phyloP scores from a whole-genome alignment of 2,888 invertebrate genomes.

The Isotomurus palustris region DNA sequence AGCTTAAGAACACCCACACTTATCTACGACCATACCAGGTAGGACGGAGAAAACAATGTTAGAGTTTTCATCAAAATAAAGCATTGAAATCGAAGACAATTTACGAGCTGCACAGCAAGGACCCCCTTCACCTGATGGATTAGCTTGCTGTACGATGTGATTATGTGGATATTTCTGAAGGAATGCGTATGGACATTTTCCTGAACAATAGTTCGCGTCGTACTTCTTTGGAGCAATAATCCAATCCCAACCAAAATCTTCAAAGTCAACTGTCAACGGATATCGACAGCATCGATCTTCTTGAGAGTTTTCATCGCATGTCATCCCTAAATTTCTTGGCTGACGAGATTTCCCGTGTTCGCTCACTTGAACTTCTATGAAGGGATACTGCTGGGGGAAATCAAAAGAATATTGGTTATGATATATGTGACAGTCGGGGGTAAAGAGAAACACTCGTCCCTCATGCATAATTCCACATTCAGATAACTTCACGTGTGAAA shows the following conservation, averaged over 20 bases:
- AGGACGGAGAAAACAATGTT: slow-evolving; percentile 82
- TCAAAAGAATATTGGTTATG: slow-evolving; percentile 20
- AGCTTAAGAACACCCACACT: slow-evolving; percentile 81
- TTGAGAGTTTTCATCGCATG: slow-evolving; percentile 74
- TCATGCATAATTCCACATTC: not conserved
- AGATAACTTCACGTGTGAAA: not conserved
- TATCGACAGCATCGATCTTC: slow-evolving; percentile 90
- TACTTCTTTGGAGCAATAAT: slow-evolving; percentile 93
- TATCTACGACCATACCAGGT: slow-evolving; percentile 90
- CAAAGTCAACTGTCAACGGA: slow-evolving; percentile 88
- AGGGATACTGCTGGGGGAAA: slow-evolving; percentile 54
- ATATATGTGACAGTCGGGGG: not conserved
- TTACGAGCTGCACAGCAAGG: slow-evolving; percentile 86
- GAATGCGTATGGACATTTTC: slow-evolving; percentile 86
- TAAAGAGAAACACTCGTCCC: not conserved
- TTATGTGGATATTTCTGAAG: slow-evolving; percentile 82
- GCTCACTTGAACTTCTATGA: slow-evolving; percentile 58
- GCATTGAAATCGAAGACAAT: slow-evolving; percentile 81
- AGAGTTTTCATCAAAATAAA: slow-evolving; percentile 83
- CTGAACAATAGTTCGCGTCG: slow-evolving; percentile 92
- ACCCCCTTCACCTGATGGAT: slow-evolving; percentile 69
- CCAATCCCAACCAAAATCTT: slow-evolving; percentile 95
- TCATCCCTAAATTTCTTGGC: slow-evolving; percentile 72
- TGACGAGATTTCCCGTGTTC: slow-evolving; percentile 59
- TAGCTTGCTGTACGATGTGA: slow-evolving; percentile 76